Conservation (phyloP, 2,113 vertebrate species). For the Girardinichthys multiradiatus region DNA sequence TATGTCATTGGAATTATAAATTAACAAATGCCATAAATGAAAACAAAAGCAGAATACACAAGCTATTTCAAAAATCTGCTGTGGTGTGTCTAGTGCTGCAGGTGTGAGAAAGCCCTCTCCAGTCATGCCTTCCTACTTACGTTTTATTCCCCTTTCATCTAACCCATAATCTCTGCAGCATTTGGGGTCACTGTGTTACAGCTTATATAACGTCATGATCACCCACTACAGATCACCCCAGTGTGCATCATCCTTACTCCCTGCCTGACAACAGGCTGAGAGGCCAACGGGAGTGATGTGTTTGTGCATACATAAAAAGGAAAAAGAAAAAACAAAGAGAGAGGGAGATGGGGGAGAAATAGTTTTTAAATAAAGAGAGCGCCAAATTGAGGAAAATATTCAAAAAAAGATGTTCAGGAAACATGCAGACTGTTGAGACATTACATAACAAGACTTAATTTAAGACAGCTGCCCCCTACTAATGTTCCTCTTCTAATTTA, state of each 20-base stretch:
- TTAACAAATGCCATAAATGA: neutral
- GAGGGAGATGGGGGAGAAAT: neutral
- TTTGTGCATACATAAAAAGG: conserved; percentile 7
- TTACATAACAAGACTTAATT: conserved; percentile 48
- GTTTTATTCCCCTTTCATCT: neutral
- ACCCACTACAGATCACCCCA: conserved; percentile 44
- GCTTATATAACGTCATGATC: conserved; percentile 57
- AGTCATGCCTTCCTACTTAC: neutral
- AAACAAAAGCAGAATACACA: conserved; percentile 8
- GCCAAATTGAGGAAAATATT: neutral
- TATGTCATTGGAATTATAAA: neutral
- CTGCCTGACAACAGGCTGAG: conserved; percentile 21
- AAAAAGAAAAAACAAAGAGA: neutral
- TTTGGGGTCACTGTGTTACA: conserved; percentile 58
- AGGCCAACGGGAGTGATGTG: conserved; percentile 9
- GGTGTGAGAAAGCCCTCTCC: conserved; percentile 7
- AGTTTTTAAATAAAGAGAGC: neutral
- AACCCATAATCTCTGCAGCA: conserved; percentile 46
- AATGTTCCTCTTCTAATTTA: conserved; percentile 1
- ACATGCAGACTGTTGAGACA: conserved; percentile 23
- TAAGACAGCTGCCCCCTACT: conserved; percentile 17
- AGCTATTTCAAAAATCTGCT: conserved; percentile 12
- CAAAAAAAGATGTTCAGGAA: conserved; percentile 13
- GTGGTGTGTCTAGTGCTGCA: conserved; percentile 17
- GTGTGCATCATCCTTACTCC: conserved; percentile 30